A percentile compares a stretch with the other conserved stretches of the same genome.
phyloP scores from a whole-genome alignment of 2,113 vertebrate genomes.

The Galbula dea region DNA sequence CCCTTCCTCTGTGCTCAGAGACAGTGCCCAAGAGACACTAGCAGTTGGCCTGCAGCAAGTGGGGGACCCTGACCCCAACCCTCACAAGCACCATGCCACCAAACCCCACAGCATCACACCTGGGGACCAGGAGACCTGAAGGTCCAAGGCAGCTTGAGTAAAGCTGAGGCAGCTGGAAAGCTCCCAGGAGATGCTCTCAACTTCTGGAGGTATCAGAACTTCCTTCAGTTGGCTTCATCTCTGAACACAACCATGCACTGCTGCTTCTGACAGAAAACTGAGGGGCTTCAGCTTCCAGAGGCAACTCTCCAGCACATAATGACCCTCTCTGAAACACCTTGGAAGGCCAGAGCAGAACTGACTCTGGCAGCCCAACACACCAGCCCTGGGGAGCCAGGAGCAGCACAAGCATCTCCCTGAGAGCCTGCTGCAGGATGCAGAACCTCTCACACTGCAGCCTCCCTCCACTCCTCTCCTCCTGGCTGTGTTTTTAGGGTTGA shows the following conservation, averaged over 20 bases:
- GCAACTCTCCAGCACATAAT: background rate
- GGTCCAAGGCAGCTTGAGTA: rapidly evolving
- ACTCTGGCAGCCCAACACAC: rapidly evolving
- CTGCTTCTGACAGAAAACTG: background rate
- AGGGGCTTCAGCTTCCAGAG: background rate
- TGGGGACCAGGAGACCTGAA: rapidly evolving
- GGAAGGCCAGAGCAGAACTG: background rate
- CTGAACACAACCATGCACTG: rapidly evolving
- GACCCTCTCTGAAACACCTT: background rate
- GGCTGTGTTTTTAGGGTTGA: background rate
- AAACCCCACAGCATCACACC: rapidly evolving
- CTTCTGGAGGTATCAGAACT: rapidly evolving
- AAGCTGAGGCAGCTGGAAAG: background rate
- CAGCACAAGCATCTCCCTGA: background rate
- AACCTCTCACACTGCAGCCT: background rate
- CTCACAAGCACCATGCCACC: background rate
- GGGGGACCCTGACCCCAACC: background rate
- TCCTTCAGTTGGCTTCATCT: background rate
- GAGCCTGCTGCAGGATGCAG: background rate
- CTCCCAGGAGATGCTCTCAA: background rate
- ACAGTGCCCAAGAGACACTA: background rate
- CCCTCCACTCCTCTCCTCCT: background rate
- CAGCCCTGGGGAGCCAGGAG: background rate
- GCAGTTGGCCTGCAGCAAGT: background rate
- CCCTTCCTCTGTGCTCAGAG: background rate